phyloP scores from a whole-genome alignment of 2,888 invertebrate species.

The Habrosyne pyritoides region DNA sequence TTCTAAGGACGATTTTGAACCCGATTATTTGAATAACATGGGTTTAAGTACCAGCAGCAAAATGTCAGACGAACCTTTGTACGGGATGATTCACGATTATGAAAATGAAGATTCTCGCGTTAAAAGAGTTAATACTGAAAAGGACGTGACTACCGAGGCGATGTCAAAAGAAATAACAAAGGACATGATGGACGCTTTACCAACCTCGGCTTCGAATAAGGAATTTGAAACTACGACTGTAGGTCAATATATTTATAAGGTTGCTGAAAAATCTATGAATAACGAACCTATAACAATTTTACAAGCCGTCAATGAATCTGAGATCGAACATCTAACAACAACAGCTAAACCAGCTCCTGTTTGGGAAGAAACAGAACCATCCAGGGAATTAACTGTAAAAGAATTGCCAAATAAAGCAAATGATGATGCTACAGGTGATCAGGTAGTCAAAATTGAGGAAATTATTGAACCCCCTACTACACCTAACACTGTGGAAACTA shows the following conservation, averaged over 20 bases:
- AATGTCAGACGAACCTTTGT: conserved; percentile 54
- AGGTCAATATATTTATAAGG: conserved; percentile 66
- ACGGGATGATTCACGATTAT: conserved; percentile 66
- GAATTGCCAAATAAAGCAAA: conserved; percentile 29
- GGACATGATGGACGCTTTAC: conserved; percentile 15
- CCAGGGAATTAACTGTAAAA: conserved; percentile 38
- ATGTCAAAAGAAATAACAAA: conserved; percentile 15
- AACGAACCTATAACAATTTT: conserved; percentile 16
- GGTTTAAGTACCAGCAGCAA: conserved; percentile 45
- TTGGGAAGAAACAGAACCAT: conserved; percentile 62
- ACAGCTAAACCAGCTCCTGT: conserved; percentile 64
- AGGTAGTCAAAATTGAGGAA: conserved; percentile 22
- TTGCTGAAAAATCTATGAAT: conserved; percentile 38
- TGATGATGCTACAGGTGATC: conserved; percentile 19
- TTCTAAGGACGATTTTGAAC: conserved; percentile 68
- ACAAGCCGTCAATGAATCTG: conserved; percentile 1
- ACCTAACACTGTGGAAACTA: conserved; percentile 17
- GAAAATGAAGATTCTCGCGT: conserved; percentile 63
- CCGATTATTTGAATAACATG: conserved; percentile 69
- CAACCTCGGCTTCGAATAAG: conserved; percentile 19
- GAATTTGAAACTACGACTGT: conserved; percentile 62
- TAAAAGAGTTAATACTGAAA: conserved; percentile 61
- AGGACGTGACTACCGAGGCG: conserved; percentile 22
- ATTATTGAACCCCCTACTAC: conserved; percentile 21
- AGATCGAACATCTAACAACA: conserved; percentile 12